Conservation (phyloP, 2,888 invertebrate species). For the Ditylenchus weischeri region DNA sequence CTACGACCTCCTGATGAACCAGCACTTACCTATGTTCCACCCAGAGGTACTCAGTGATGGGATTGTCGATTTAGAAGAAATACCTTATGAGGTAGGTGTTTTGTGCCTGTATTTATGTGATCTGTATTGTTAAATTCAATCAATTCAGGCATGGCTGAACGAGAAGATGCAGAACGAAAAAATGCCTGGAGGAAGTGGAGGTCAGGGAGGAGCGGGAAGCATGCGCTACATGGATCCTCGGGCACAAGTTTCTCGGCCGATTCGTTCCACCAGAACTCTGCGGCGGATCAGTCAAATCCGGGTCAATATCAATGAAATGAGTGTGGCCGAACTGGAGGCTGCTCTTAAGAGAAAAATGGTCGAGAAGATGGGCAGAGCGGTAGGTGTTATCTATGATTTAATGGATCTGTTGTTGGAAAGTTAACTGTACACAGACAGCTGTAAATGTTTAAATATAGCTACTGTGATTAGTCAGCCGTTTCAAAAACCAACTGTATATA, state of each 20-base stretch:
- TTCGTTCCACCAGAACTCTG: conserved; percentile 36
- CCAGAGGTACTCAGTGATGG: conserved; percentile 49
- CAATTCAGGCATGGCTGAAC: conserved; percentile 37
- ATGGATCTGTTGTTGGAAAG: too few relatives aligned
- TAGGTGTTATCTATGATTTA: conserved; percentile 3
- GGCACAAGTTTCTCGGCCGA: conserved; percentile 20
- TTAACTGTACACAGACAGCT: too few relatives aligned
- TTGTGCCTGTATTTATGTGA: too few relatives aligned
- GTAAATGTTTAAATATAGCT: too few relatives aligned
- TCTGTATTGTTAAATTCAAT: too few relatives aligned
- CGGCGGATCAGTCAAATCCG: conserved; percentile 46
- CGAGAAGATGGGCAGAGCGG: conserved; percentile 55
- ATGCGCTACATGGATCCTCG: background rate
- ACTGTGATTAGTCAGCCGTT: too few relatives aligned
- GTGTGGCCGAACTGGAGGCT: conserved; percentile 44
- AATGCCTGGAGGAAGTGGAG: conserved; percentile 14
- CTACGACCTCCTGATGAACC: conserved; percentile 46
- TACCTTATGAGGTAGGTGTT: conserved; percentile 47
- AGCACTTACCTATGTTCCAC: conserved; percentile 51
- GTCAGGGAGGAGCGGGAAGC: conserved; percentile 11
- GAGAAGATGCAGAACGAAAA: conserved; percentile 40
- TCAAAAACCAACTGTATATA: background rate
- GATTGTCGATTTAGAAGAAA: conserved; percentile 51
- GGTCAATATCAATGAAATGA: conserved; percentile 54
- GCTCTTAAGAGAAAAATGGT: conserved; percentile 54